phyloP scores from a whole-genome alignment of 2,797 vertebrate species.

The Darevskia mixta region DNA sequence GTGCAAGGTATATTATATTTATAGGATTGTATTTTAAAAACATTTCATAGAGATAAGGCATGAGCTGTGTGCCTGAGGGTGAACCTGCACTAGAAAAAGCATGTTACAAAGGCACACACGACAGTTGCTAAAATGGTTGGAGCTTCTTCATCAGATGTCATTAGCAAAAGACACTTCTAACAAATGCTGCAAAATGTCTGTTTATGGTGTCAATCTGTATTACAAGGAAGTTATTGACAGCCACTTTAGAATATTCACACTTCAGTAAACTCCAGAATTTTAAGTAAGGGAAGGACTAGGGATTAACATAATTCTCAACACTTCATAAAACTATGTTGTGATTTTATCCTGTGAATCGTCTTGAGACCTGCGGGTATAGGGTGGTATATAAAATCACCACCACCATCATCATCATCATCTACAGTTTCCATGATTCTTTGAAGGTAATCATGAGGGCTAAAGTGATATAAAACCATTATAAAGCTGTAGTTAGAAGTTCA shows the following conservation, averaged over 20 bases:
- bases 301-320: neutral
- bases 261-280: neutral
- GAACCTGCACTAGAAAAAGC: too few relatives aligned
- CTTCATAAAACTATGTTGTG: neutral
- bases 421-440: too few relatives aligned
- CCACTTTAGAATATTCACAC: neutral
- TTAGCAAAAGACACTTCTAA: neutral
- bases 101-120: too few relatives aligned
- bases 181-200: neutral
- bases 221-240: neutral
- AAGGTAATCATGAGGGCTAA: neutral
- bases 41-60: neutral
- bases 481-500: neutral
- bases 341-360: too few relatives aligned
- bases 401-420: neutral
- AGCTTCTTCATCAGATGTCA: neutral
- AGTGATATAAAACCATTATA: neutral
- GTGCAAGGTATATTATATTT: neutral
- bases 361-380: too few relatives aligned
- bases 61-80: neutral
- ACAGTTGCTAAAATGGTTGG: neutral
- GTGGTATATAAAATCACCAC: too few relatives aligned
- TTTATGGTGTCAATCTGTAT: neutral
- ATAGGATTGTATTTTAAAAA: neutral
- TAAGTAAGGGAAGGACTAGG: neutral